Base-by-base conservation (phyloP, 2,797 vertebrate species). In the Nyctalus aviator region DNA sequence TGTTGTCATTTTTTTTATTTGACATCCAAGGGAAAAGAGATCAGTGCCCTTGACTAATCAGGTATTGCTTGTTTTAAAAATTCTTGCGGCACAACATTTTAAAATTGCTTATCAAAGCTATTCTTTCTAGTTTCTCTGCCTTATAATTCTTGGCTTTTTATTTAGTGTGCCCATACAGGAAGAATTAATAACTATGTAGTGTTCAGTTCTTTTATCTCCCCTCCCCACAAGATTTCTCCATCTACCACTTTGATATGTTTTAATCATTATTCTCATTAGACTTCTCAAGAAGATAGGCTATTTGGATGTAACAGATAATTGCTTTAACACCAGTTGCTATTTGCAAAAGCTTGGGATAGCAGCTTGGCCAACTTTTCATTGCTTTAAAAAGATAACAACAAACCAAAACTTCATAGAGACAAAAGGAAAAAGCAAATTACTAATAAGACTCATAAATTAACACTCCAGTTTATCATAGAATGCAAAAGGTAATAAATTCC, bases 331-430 rank as follows among this genome's bases (percentile, higher is more conserved):
- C 32, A 55, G 37, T 15, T 92, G 59, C 41, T 82, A 72, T 71
- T n/a, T 82, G 37, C 46, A 86, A 41, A 30, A 8, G 32, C 62
- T 83, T 94, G 12, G 62, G 69, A 82, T 44, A 84, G 55, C 27
- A 84, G 41, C 30, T 12, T 86, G 35, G 55, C 66, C 17, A 95
- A 77, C 37, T 50, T 90, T 77, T 32, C 59, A n/a, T 93, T 64
- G 78, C 55, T 84, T 73, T 84, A 73, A 91, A 95, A 86, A 78
- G 20, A 5, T 84, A 66, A 88, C 41, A 88, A 69, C 64, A 85
- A 92, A 92, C 6, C 44, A 85, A 85, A 85, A 71, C 35, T 79
- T 68, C 13, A 30, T 13, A 86, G 23, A 59, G 37, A 73, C 21
- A 23, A 84, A 84, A 72, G 21, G 15, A n/a, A 79, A 89, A 25